Evolutionary conservation across 2,797 vertebrate species (phyloP).

Genomic region (Oreortyx pictus): DNA sequence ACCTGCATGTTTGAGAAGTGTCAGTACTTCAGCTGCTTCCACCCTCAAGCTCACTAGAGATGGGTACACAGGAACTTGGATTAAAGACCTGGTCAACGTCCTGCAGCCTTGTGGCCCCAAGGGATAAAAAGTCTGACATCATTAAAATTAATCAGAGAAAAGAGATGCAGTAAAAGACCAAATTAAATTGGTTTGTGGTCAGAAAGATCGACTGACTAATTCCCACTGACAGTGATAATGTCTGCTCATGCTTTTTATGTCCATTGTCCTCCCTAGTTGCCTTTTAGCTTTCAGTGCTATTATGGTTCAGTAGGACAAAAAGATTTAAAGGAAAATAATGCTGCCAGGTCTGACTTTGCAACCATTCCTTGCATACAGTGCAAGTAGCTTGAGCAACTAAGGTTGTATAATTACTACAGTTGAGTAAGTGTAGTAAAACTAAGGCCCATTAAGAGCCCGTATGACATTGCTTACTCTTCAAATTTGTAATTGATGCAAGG

Average conservation of each 20-base stretch:
- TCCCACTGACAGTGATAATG: conserved; percentile 31
- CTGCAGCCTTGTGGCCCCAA: background rate
- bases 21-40: background rate
- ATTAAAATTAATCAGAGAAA: conserved; percentile 49
- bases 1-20: background rate
- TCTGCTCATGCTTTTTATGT: conserved; percentile 1
- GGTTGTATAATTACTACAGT: background rate
- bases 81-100: conserved; percentile 12
- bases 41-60: background rate
- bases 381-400: background rate
- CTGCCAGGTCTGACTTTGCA: conserved; percentile 2
- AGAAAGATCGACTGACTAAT: conserved; percentile 43
- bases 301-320: background rate
- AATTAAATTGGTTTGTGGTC: conserved; percentile 51
- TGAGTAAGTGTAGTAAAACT: background rate
- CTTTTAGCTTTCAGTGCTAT: conserved; percentile 49
- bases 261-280: conserved; percentile 18
- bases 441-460: background rate
- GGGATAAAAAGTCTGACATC: conserved; percentile 1
- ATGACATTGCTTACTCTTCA: background rate
- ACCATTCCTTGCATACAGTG: background rate
- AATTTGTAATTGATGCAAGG: background rate
- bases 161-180: conserved; percentile 39
- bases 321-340: conserved; percentile 11
- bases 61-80: background rate